phyloP scores from a whole-genome alignment of 2,888 invertebrate species.

The Polyommatus iphigenia region DNA sequence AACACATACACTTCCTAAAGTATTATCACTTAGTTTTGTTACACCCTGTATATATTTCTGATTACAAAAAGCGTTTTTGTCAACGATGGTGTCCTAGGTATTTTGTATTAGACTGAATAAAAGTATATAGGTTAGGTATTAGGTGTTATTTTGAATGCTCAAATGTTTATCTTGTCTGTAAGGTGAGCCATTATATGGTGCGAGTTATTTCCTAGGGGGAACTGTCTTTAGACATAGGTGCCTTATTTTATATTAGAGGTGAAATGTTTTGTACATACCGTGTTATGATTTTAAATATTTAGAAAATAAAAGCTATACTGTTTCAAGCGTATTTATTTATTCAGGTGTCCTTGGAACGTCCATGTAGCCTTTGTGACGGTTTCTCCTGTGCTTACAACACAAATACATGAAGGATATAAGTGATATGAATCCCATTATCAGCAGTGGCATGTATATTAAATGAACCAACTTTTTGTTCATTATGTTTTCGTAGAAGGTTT shows the following conservation, averaged over 20 bases:
- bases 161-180: slow-evolving; percentile 57
- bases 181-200: slow-evolving; percentile 59
- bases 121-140: slow-evolving; percentile 33
- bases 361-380: slow-evolving; percentile 63
- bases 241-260: slow-evolving; percentile 71
- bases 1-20: too few relatives aligned
- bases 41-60: not conserved
- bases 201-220: slow-evolving; percentile 58
- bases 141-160: slow-evolving; percentile 57
- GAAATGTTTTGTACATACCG: slow-evolving; percentile 77
- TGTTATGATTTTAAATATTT: slow-evolving; percentile 64
- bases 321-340: slow-evolving; percentile 44
- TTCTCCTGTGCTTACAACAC: slow-evolving; percentile 60
- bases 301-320: slow-evolving; percentile 67
- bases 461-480: slow-evolving; percentile 42
- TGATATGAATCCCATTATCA: slow-evolving; percentile 66
- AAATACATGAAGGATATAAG: slow-evolving; percentile 63
- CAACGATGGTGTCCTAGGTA: not conserved
- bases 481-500: not conserved
- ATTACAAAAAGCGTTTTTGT: not conserved
- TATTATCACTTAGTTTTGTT: not conserved
- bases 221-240: slow-evolving; percentile 53
- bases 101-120: slow-evolving; percentile 40
- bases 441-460: slow-evolving; percentile 57
- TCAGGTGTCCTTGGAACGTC: slow-evolving; percentile 64